phyloP scores from a whole-genome alignment of 2,113 vertebrate genomes.

The Callipepla californica region DNA sequence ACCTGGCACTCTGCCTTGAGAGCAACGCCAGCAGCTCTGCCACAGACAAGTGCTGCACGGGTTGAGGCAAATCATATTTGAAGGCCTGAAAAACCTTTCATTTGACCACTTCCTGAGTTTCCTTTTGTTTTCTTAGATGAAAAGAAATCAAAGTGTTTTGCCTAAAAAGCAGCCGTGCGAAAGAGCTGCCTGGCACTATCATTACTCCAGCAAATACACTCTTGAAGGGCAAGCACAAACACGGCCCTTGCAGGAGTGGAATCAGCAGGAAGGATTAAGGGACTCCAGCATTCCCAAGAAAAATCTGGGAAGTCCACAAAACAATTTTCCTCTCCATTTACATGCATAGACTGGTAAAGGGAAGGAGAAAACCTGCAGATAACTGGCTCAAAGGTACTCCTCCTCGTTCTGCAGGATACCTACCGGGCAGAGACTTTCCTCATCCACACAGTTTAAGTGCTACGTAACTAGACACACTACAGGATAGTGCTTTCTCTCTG shows the following conservation, averaged over 20 bases:
- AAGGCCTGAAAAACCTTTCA: not conserved
- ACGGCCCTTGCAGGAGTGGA: not conserved
- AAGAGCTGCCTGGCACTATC: not conserved
- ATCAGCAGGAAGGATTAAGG: fast-evolving
- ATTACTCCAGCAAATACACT: not conserved
- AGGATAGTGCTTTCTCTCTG: not conserved
- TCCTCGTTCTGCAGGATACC: not conserved
- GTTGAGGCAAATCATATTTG: not conserved
- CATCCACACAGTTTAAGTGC: fast-evolving
- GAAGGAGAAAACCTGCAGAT: not conserved
- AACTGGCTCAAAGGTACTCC: not conserved
- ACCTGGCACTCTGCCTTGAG: not conserved
- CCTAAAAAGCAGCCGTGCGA: not conserved
- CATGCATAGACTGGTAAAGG: not conserved
- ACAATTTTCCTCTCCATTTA: not conserved
- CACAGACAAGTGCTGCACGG: fast-evolving
- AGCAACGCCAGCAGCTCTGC: not conserved
- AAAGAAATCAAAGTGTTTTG: not conserved
- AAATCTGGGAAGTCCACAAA: not conserved
- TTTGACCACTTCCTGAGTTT: not conserved
- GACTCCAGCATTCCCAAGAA: not conserved
- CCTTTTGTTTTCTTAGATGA: not conserved
- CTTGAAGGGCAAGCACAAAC: not conserved
- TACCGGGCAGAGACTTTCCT: not conserved
- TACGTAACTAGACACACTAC: fast-evolving